Evolutionary conservation across 2,888 invertebrate genomes (phyloP).

Genomic region (Drosophila prolongata): DNA sequence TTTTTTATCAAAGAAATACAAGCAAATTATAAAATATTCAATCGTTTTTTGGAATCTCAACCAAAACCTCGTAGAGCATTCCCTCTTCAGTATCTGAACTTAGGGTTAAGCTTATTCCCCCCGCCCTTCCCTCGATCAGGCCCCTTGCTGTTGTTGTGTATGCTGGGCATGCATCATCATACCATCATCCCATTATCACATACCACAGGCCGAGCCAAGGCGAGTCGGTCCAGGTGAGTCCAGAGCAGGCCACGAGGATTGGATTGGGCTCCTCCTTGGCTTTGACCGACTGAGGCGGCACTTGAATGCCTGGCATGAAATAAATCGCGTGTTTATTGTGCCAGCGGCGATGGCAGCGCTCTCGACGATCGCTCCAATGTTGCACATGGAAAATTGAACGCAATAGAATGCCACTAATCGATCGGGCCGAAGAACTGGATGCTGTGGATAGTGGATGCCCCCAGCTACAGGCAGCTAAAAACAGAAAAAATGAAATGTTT

Average conservation of each 20-base stretch:
- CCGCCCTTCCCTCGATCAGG: constrained; percentile 26
- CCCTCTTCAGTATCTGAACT: neutral
- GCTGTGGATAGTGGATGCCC: constrained; percentile 31
- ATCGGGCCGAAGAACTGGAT: constrained; percentile 55
- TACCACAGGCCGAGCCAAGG: constrained; percentile 67
- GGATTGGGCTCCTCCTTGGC: constrained; percentile 64
- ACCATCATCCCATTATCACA: constrained; percentile 82
- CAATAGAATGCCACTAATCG: constrained; percentile 80
- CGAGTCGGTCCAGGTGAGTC: constrained; percentile 24
- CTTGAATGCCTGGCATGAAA: constrained; percentile 80
- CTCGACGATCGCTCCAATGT: constrained; percentile 71
- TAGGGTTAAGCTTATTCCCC: neutral
- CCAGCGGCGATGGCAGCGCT: constrained; percentile 61
- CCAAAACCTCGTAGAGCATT: constrained; percentile 18
- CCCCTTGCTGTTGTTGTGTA: constrained; percentile 69
- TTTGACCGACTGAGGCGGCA: constrained; percentile 70
- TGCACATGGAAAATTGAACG: constrained; percentile 81
- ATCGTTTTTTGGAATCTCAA: too few relatives aligned
- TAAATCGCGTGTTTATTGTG: constrained; percentile 81
- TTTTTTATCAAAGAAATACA: neutral
- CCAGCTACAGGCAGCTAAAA: constrained; percentile 35
- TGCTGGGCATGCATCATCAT: constrained; percentile 81
- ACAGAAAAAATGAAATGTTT: constrained; percentile 72
- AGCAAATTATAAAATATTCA: too few relatives aligned
- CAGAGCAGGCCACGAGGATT: constrained; percentile 34